Conservation (phyloP, 1,140 invertebrate genomes). For the Eurosta solidaginis region DNA sequence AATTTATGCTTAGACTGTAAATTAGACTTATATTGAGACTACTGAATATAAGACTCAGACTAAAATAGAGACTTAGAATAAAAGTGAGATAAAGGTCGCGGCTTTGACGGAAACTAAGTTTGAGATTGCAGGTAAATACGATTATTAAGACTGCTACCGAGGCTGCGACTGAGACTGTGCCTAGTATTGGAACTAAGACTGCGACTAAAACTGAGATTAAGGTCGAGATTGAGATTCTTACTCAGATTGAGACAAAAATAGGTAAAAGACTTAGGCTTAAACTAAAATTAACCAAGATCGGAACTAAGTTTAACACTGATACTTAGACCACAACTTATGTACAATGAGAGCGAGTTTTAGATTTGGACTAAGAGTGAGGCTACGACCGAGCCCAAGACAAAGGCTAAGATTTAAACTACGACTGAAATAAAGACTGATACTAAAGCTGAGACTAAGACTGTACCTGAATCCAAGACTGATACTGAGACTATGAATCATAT, state of each 20-base stretch:
- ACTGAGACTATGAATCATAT: too few relatives aligned
- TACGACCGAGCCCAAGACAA: not conserved
- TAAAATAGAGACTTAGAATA: not conserved
- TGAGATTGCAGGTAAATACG: not conserved
- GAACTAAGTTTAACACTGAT: too few relatives aligned
- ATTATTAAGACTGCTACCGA: not conserved
- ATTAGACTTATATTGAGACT: not conserved
- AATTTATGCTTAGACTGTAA: not conserved
- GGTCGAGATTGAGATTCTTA: not conserved
- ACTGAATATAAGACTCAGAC: too few relatives aligned
- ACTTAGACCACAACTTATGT: too few relatives aligned
- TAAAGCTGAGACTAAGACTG: too few relatives aligned
- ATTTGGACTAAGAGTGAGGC: not conserved
- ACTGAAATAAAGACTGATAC: too few relatives aligned
- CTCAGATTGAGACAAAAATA: not conserved
- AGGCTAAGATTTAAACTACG: too few relatives aligned
- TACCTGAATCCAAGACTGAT: too few relatives aligned
- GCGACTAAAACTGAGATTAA: not conserved
- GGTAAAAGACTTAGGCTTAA: not conserved
- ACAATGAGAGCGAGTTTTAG: not conserved
- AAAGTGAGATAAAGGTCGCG: not conserved
- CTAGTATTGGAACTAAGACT: not conserved
- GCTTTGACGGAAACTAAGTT: not conserved
- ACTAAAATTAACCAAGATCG: too few relatives aligned
- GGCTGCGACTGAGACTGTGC: not conserved